These are phyloP conservation scores for Orestias chungarensis DNA, from an alignment of 2,797 vertebrate genomes.

Conservation along the genomic window DNA sequence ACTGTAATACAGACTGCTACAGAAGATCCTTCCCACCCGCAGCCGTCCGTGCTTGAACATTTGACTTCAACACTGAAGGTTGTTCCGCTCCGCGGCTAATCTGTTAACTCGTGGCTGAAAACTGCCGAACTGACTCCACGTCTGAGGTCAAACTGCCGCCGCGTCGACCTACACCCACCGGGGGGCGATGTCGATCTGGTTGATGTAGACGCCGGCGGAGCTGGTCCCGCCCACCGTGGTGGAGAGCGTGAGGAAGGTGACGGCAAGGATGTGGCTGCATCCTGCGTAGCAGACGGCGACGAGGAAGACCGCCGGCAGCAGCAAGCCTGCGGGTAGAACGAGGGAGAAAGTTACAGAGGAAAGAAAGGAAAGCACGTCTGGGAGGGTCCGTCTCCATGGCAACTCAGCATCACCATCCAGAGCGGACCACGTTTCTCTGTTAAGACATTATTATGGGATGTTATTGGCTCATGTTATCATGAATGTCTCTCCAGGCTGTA, in stretches of 20 bases:
- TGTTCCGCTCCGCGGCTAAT: not conserved
- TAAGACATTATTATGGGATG: too few relatives aligned
- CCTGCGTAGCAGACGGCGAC: conserved; percentile 72
- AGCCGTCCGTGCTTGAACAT: too few relatives aligned
- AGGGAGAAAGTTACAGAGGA: not conserved
- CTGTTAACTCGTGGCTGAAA: not conserved
- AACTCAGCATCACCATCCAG: not conserved
- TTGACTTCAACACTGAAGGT: too few relatives aligned
- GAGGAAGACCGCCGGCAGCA: conserved; percentile 74
- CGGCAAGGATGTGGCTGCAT: conserved; percentile 69
- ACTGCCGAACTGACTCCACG: not conserved
- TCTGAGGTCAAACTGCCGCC: not conserved
- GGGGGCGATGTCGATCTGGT: conserved; percentile 88
- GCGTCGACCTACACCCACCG: conserved; percentile 64
- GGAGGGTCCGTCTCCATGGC: not conserved
- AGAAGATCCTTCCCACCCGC: too few relatives aligned
- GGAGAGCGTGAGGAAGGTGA: conserved; percentile 78
- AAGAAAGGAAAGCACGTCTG: too few relatives aligned
- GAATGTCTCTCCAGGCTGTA: too few relatives aligned
- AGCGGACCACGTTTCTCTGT: too few relatives aligned
- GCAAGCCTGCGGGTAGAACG: conserved; percentile 68
- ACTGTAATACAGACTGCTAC: too few relatives aligned
- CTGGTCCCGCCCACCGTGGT: conserved; percentile 74
- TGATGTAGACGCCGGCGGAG: conserved; percentile 83
- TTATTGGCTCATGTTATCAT: too few relatives aligned